phyloP scores from a whole-genome alignment of 64 coral and sea anemone genomes.

The Actinia tenebrosa region DNA sequence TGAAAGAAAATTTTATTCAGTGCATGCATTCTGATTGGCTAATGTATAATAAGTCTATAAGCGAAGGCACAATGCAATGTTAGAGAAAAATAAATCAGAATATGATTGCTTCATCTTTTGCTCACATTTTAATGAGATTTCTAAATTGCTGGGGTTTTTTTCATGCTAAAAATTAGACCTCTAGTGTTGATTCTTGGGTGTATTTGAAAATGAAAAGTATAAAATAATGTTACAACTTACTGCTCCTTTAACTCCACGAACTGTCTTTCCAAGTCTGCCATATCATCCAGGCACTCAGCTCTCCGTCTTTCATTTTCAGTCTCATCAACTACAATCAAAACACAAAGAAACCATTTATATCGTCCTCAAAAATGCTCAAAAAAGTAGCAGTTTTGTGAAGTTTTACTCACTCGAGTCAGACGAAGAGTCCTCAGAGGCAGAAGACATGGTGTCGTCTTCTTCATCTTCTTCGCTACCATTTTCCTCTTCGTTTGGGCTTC shows the following conservation, averaged over 20 bases:
- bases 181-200: too few relatives aligned
- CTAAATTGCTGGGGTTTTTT: too few relatives aligned
- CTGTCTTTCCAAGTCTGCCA: conserved; percentile 96
- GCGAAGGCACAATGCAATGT: too few relatives aligned
- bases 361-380: not conserved
- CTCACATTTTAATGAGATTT: too few relatives aligned
- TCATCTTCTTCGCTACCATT: conserved; percentile 99
- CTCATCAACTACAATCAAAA: conserved; percentile 76
- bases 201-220: not conserved
- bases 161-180: too few relatives aligned
- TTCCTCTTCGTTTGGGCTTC: conserved; percentile 88
- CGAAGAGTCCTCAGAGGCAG: conserved; percentile 86
- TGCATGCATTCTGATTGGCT: too few relatives aligned
- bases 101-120: too few relatives aligned
- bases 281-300: conserved; percentile 84
- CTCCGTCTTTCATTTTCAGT: conserved; percentile 96
- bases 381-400: not conserved
- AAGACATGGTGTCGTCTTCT: conserved; percentile 76
- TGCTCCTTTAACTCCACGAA: conserved; percentile 97
- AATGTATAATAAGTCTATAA: too few relatives aligned
- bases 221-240: conserved; percentile 14
- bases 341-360: not conserved
- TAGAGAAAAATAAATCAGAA: too few relatives aligned
- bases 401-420: conserved; percentile 69
- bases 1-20: conserved; percentile 7